Evolutionary conservation across 2,797 vertebrate genomes (phyloP).

Genomic region (Oceanodroma leucorhoa): DNA sequence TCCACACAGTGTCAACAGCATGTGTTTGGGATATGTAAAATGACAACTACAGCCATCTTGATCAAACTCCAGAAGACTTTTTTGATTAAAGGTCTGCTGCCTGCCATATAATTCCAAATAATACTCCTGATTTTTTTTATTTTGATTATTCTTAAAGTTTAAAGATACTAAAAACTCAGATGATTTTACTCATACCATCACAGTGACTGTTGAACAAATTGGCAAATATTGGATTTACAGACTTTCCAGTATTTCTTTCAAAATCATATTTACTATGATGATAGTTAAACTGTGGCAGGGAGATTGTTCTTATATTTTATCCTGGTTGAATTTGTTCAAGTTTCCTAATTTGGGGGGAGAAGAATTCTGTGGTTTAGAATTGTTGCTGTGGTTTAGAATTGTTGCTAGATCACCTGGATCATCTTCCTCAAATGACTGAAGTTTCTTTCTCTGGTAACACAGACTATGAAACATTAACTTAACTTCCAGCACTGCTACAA

Average conservation of each 20-base stretch:
- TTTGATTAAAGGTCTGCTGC: background rate
- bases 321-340: background rate
- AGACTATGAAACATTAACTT: background rate
- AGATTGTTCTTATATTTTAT: background rate
- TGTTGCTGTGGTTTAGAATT: background rate
- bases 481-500: conserved; percentile 19
- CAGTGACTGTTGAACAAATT: background rate
- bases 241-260: background rate
- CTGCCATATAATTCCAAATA: background rate
- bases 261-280: background rate
- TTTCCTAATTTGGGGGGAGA: background rate
- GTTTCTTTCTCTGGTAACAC: background rate
- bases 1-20: background rate
- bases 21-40: background rate
- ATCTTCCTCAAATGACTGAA: background rate
- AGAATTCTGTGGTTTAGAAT: background rate
- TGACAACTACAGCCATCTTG: background rate
- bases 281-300: background rate
- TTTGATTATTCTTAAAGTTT: background rate
- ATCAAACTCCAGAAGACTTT: background rate
- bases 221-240: background rate
- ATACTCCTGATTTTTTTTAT: background rate
- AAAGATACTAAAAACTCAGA: background rate
- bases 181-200: background rate
- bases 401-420: background rate